Base-by-base conservation (phyloP, 2,113 vertebrate species). In the Xiphorhynchus elegans region DNA sequence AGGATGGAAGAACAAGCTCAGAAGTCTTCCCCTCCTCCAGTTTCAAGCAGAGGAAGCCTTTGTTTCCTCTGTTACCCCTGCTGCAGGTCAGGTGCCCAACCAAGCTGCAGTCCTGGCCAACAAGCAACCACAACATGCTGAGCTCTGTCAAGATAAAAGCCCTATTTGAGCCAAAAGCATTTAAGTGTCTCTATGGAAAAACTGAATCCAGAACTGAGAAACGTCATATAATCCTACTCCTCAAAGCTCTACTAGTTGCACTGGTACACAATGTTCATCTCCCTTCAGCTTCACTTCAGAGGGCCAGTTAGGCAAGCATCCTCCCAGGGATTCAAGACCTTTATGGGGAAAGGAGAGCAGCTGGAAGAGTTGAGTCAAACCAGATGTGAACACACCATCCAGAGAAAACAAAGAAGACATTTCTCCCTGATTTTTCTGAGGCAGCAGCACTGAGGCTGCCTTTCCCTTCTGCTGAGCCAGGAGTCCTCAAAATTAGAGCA, bases 241-340 rank as follows among this genome's bases (percentile, higher is more conserved):
- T 93, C 60, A 69, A 53, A 96, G 75, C 50, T 64, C 77, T 66
- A 8, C 72, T 63, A n/a, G 62, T 3, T 70, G 73, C 50, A 52
- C 17, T 90, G 76, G 89, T 92, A 98, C 98, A 97, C 17, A 69
- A 77, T 96, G 97, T 98, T 98, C 97, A 96, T 80, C 85, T 95
- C 89, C 89, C 95, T 97, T 90, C 88, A 40, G 97, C 94, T 98
- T 97, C 96, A 97, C 96, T 96, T 97, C 96, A 79, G 89, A 96
- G 86, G 59, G 50, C 42, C 68, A 37, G 96, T 96, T 89, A 95
- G 93, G 93, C 91, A 97, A 92, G 96, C 50, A 59, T 59, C 87
- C 95, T 97, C 96, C 62, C 73, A 95, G 91, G 96, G 93, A 97
- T 95, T 95, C 88, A 87, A 97, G 95, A 90, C 73, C 92, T 97